These are phyloP conservation scores for Carlito syrichta DNA, from an alignment of 2,113 vertebrate genomes.

Conservation along the genomic window DNA sequence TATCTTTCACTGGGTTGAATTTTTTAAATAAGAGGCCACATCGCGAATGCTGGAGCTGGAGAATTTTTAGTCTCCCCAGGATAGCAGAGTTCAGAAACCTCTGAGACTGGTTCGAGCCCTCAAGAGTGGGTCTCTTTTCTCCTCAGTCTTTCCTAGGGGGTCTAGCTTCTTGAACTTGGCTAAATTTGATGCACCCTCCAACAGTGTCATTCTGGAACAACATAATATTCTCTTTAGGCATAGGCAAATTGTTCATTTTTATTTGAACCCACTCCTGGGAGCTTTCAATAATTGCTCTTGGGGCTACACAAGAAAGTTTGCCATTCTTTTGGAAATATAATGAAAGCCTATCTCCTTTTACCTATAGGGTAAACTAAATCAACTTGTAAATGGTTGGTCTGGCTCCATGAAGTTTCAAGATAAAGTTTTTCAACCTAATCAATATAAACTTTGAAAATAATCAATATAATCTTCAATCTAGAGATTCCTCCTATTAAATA, in stretches of 20 bases:
- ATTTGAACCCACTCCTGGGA: background rate
- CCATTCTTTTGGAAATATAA: background rate
- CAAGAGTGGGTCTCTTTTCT: background rate
- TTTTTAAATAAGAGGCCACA: background rate
- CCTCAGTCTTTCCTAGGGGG: background rate
- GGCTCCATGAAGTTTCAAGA: background rate
- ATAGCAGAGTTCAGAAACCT: background rate
- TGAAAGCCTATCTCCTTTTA: background rate
- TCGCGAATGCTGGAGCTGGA: background rate
- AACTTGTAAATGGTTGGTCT: background rate
- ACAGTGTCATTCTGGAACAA: background rate
- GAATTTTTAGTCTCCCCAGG: background rate
- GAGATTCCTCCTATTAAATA: background rate
- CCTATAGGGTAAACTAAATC: background rate
- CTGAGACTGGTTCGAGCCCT: background rate
- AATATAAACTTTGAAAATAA: conserved; percentile 16
- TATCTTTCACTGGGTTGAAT: background rate
- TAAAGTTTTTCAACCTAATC: background rate
- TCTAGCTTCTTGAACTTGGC: background rate
- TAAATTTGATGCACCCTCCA: background rate
- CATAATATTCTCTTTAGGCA: background rate
- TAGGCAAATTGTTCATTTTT: background rate
- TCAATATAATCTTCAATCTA: background rate
- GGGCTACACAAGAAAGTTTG: background rate
- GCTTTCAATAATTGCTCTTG: background rate